These are phyloP conservation scores for Neoarius graeffei DNA, from an alignment of 2,113 vertebrate genomes.

Conservation along the genomic window DNA sequence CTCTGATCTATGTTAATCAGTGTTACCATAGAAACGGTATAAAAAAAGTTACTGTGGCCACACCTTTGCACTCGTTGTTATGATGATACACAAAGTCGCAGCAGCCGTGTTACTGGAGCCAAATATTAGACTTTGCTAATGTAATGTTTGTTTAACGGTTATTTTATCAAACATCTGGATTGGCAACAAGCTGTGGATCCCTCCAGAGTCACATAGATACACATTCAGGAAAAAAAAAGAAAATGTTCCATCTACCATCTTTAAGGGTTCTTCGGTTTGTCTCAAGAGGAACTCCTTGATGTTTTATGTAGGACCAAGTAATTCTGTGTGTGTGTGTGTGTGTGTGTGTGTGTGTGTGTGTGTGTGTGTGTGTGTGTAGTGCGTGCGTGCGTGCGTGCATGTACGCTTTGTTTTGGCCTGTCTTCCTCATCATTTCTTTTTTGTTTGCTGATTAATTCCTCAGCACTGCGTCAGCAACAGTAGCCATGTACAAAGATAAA, in stretches of 20 bases:
- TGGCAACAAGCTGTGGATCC: background rate
- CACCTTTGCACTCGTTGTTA: background rate
- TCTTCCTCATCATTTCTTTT: background rate
- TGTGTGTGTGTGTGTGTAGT: constrained; percentile 11
- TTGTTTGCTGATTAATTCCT: constrained; percentile 1
- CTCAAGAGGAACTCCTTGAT: background rate
- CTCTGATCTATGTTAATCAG: background rate
- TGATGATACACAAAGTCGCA: background rate
- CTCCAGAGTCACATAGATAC: background rate
- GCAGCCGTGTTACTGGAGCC: background rate
- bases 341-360: constrained; percentile 23
- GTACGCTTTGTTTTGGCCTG: constrained; percentile 31
- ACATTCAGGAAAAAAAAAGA: background rate
- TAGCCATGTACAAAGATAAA: background rate
- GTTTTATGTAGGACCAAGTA: background rate
- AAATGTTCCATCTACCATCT: background rate
- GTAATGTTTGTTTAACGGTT: background rate
- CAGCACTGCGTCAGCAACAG: background rate
- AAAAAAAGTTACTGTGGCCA: background rate
- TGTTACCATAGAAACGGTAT: background rate
- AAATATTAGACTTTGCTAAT: background rate
- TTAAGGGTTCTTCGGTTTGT: background rate
- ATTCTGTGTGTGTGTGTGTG: background rate
- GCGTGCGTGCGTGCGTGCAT: constrained; percentile 33
- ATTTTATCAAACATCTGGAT: background rate